Percentiles rank a stretch among this genome's conserved stretches.
phyloP scores from a whole-genome alignment of 1,140 invertebrate species.

The Diprion similis region DNA sequence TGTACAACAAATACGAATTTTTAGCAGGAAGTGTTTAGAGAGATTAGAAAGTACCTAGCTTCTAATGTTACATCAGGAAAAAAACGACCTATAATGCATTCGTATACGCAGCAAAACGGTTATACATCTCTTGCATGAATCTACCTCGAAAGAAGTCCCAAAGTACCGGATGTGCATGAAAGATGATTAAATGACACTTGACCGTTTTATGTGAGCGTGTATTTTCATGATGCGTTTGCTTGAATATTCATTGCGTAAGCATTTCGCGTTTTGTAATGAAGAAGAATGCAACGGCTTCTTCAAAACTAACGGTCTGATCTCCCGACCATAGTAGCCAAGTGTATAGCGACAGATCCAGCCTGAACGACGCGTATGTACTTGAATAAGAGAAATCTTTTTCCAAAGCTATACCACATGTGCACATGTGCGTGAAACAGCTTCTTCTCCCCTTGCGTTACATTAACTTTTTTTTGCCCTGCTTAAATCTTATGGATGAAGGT shows the following conservation, averaged over 20 bases:
- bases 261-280: not conserved
- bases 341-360: too few relatives aligned
- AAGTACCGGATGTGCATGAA: slow-evolving; percentile 2
- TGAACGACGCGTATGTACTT: not conserved
- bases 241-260: not conserved
- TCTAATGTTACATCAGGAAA: too few relatives aligned
- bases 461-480: slow-evolving; percentile 7
- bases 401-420: slow-evolving; percentile 6
- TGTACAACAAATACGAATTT: too few relatives aligned
- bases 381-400: slow-evolving; percentile 8
- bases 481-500: slow-evolving; percentile 5
- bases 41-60: too few relatives aligned
- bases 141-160: not conserved
- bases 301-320: not conserved
- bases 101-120: too few relatives aligned
- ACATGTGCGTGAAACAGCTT: slow-evolving; percentile 11
- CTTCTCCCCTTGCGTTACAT: slow-evolving; percentile 8
- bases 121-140: too few relatives aligned
- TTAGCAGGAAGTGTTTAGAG: too few relatives aligned
- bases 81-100: too few relatives aligned
- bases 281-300: not conserved
- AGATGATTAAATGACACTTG: not conserved
- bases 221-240: not conserved
- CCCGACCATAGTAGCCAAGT: not conserved
- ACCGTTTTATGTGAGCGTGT: not conserved